A percentile compares a stretch with the other conserved stretches of the same genome.
These are phyloP conservation scores for Hemithea aestivaria DNA, from an alignment of 2,888 invertebrate genomes.

Conservation along the genomic window DNA sequence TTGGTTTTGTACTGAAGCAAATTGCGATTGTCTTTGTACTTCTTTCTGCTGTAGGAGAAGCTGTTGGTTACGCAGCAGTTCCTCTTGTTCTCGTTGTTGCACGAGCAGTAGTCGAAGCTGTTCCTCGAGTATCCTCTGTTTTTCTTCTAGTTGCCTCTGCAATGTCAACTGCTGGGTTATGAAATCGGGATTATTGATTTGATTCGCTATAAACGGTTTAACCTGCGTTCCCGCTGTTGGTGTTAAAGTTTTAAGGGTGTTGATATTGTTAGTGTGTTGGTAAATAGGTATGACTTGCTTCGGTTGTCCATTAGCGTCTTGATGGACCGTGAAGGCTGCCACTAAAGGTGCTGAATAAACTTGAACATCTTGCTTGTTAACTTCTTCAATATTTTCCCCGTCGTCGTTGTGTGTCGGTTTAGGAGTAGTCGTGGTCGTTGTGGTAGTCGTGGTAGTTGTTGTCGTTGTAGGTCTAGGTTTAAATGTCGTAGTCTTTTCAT, in stretches of 20 bases:
- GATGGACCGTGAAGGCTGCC: slow-evolving; percentile 91
- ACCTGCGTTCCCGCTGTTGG: slow-evolving; percentile 39
- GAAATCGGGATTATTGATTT: slow-evolving; percentile 42
- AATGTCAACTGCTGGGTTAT: slow-evolving; percentile 59
- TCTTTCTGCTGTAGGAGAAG: slow-evolving; percentile 74
- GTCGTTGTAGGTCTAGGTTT: slow-evolving; percentile 40
- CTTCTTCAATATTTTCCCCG: slow-evolving; percentile 83
- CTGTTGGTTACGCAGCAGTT: slow-evolving; percentile 82
- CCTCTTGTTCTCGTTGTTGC: slow-evolving; percentile 85
- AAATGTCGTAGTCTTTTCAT: slow-evolving; percentile 36
- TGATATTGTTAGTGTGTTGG: slow-evolving; percentile 61
- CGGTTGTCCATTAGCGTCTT: slow-evolving; percentile 88
- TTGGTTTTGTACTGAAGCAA: slow-evolving; percentile 29
- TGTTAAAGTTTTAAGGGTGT: slow-evolving; percentile 35
- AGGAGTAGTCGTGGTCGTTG: slow-evolving; percentile 80
- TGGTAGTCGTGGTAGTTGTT: slow-evolving; percentile 67
- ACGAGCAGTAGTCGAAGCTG: slow-evolving; percentile 83
- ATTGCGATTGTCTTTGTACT: slow-evolving; percentile 35
- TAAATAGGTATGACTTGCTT: slow-evolving; percentile 88
- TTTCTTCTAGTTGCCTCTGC: slow-evolving; percentile 79
- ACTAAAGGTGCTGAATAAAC: slow-evolving; percentile 90
- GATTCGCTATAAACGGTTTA: slow-evolving; percentile 24
- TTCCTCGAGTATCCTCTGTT: slow-evolving; percentile 84
- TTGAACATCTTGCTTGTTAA: slow-evolving; percentile 85
- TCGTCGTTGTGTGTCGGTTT: slow-evolving; percentile 84